Percentiles rank a stretch among this genome's conserved stretches.
phyloP scores from a whole-genome alignment of 2,888 invertebrate species.

The Apoderus coryli region DNA sequence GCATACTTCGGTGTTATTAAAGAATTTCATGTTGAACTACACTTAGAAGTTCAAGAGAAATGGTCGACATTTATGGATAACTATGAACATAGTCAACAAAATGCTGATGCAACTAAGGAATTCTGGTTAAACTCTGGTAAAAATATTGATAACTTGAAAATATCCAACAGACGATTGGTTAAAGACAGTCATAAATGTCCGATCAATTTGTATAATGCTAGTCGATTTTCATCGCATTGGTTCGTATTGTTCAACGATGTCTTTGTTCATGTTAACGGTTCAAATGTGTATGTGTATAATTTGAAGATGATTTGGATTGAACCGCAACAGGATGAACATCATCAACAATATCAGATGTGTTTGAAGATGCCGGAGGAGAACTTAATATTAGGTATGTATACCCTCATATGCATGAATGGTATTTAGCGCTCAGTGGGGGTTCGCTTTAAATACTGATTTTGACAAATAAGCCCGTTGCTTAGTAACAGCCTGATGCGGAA shows the following conservation, averaged over 20 bases:
- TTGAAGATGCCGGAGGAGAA: conserved; percentile 68
- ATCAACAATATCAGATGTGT: conserved; percentile 46
- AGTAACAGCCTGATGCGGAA: no score
- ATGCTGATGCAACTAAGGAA: conserved; percentile 52
- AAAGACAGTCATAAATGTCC: conserved; percentile 61
- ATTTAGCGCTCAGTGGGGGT: no score
- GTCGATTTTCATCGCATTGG: conserved; percentile 63
- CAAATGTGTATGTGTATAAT: conserved; percentile 48
- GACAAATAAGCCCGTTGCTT: no score
- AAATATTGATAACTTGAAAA: conserved; percentile 42
- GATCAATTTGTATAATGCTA: conserved; percentile 51
- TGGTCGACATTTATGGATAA: conserved; percentile 49
- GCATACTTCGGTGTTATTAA: conserved; percentile 48
- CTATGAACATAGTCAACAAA: conserved; percentile 43
- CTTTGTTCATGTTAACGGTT: conserved; percentile 60
- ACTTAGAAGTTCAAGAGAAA: conserved; percentile 41
- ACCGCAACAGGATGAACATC: conserved; percentile 49
- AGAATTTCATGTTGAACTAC: conserved; percentile 20
- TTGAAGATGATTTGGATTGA: conserved; percentile 71
- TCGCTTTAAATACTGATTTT: no score
- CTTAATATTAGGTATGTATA: conserved; percentile 48
- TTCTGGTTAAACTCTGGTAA: conserved; percentile 64
- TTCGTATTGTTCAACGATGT: conserved; percentile 72
- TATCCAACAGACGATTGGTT: conserved; percentile 56
- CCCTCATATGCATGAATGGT: no score